Evolutionary conservation across 2,113 vertebrate species (phyloP), one percentile per base, ranked within the genome.

Genomic region (Hemiprocne comata): DNA sequence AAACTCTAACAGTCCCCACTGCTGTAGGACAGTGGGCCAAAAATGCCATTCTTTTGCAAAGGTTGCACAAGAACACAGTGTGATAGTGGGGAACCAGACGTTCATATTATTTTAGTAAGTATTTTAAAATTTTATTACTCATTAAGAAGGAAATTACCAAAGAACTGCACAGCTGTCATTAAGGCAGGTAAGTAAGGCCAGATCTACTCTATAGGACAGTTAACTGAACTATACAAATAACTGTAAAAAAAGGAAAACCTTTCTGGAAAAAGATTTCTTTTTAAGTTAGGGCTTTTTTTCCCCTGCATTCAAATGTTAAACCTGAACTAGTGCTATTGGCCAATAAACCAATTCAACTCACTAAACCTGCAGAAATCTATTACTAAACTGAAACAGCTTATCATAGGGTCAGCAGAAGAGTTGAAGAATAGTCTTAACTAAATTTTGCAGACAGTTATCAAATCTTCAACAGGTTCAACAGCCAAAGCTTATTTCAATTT

Each of bases 61-160:
- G 31, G 34, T 3, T 51, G 42, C 57, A 16, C 19, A 14, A 29
- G 18, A 86, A 58, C 24, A 54, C 33, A 76, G 64, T 0, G 0
- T 14, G 42, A 48, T 11, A 28, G 13, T 11, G 9, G 6, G 5
- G n/a, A 46, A 18, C 26, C 38, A 62, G 31, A 20, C n/a, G n/a
- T 74, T 87, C 4, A 10, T 57, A 55, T 9, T 34, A 60, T 17
- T 66, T 84, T 77, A 61, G 10, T 8, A 61, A 80, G 8, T 61
- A 55, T 78, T 65, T 42, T 36, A 29, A 70, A 70, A 29, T 13
- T 58, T 82, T n/a, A 66, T 46, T 67, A 67, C 5, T 62, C 23
- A 26, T 19, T 5, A 70, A 51, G 38, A n/a, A 44, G 7, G 60
- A 82, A 69, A 77, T 31, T 34, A 54, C 7, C 17, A 33, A 77